Evolutionary conservation across 1,140 invertebrate genomes (phyloP).

Genomic region (Vanessa tameamea): DNA sequence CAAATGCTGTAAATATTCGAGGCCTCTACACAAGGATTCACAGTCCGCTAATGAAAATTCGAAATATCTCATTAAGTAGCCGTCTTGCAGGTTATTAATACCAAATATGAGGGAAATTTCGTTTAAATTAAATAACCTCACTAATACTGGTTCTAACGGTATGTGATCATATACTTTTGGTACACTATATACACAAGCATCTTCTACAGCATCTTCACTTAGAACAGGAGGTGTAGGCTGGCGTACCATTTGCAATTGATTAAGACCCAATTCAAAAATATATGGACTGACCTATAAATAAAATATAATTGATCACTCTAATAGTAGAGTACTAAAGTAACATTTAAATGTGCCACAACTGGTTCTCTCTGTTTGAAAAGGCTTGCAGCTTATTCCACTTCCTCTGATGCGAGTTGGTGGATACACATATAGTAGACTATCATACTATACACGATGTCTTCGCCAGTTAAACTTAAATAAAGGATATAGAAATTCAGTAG

Average conservation of each 20-base stretch:
- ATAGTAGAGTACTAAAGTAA: no score
- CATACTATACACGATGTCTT: no score
- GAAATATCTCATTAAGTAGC: conserved; percentile 66
- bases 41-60: conserved; percentile 72
- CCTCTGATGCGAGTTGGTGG: no score
- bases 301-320: background rate
- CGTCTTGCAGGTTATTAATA: conserved; percentile 59
- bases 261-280: conserved; percentile 63
- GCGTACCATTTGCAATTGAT: conserved; percentile 68
- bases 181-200: conserved; percentile 64
- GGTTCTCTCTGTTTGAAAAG: no score
- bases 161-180: conserved; percentile 71
- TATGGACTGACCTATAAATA: conserved; percentile 69
- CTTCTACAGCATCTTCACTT: conserved; percentile 53
- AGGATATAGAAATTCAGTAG: no score
- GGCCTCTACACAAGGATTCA: conserved; percentile 69
- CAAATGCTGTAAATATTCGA: conserved; percentile 63
- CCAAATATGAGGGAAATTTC: conserved; percentile 74
- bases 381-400: no score
- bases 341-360: no score
- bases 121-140: conserved; percentile 64
- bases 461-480: no score
- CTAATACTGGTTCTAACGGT: conserved; percentile 63
- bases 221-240: conserved; percentile 57
- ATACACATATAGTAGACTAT: no score